A percentile compares a stretch with the other conserved stretches of the same genome.
Evolutionary conservation across 2,888 invertebrate species (phyloP).

Genomic region (Drepana falcataria): DNA sequence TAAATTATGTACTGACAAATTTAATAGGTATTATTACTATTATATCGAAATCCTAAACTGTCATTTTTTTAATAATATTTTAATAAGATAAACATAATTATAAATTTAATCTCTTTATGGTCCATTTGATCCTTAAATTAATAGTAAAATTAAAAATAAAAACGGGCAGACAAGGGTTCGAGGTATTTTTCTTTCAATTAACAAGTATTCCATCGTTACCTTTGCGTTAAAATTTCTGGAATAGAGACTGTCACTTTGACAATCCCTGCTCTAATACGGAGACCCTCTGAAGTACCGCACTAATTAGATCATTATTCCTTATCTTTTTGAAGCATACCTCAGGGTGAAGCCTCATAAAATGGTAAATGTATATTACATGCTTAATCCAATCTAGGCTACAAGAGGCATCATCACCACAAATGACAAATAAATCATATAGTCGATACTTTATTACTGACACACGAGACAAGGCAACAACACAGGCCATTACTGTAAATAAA

Average conservation of each 20-base stretch:
- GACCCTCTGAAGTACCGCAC: background rate
- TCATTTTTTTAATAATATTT: no score
- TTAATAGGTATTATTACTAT: no score
- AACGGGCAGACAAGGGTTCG: no score
- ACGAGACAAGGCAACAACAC: background rate
- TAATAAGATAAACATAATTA: no score
- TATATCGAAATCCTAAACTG: no score
- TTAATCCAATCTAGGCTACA: background rate
- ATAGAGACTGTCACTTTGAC: background rate
- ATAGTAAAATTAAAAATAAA: no score
- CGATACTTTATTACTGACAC: background rate
- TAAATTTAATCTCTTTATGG: no score
- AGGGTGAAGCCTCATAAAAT: background rate
- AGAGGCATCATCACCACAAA: background rate
- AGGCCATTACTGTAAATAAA: background rate
- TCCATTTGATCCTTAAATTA: no score
- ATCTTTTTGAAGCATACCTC: background rate
- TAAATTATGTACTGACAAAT: no score
- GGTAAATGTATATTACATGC: background rate
- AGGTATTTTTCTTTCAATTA: background rate
- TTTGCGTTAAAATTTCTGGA: background rate
- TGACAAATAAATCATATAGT: slow-evolving; percentile 2
- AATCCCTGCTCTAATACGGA: background rate
- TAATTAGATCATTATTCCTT: background rate
- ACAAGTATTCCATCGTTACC: background rate